Conservation (phyloP, 2,113 vertebrate species). For the Anhinga anhinga region DNA sequence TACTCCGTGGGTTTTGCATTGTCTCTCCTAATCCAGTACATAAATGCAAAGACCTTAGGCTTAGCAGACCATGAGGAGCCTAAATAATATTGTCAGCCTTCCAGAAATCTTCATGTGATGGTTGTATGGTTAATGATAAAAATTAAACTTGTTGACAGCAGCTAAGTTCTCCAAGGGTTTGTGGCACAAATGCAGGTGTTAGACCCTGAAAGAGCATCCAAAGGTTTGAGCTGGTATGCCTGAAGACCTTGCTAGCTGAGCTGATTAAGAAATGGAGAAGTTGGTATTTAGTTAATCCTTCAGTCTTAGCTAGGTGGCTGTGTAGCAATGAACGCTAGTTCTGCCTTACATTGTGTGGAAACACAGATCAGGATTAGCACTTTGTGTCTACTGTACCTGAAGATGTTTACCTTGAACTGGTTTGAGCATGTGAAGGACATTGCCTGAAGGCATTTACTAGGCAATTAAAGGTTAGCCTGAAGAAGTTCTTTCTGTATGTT, state of each 20-base stretch:
- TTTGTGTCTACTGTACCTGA: neutral
- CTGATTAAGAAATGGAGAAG: neutral
- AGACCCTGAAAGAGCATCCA: neutral
- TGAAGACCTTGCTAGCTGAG: neutral
- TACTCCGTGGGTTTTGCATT: neutral
- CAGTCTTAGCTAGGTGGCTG: neutral
- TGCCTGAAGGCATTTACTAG: neutral
- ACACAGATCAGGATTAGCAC: neutral
- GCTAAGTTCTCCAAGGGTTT: neutral
- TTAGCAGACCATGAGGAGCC: neutral
- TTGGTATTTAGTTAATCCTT: neutral
- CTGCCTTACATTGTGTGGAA: neutral
- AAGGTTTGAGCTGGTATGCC: neutral
- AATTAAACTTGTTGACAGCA: neutral
- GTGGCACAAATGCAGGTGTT: neutral
- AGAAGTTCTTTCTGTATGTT: neutral
- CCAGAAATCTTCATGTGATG: neutral
- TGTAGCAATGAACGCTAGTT: neutral
- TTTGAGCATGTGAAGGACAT: neutral
- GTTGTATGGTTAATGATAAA: neutral
- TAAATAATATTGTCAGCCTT: neutral
- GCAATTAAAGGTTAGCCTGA: neutral
- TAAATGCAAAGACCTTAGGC: neutral
- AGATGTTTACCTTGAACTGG: neutral
- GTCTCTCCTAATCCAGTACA: neutral